Conservation (phyloP, 2,797 vertebrate genomes). For the Leucoraja ocellata region DNA sequence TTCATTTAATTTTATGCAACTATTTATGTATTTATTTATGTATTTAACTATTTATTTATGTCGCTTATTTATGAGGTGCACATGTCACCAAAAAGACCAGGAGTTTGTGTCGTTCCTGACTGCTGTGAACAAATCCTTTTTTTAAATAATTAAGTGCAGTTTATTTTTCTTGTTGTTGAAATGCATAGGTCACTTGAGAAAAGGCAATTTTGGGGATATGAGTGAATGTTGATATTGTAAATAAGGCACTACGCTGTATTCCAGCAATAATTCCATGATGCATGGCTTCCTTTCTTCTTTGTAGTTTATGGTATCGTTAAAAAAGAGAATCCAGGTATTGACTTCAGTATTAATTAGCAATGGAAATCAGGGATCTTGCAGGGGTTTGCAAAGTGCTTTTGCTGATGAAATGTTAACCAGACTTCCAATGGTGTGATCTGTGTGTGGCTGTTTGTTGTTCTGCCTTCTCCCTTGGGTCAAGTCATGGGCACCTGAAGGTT, state of each 20-base stretch:
- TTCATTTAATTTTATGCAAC: constrained; percentile 51
- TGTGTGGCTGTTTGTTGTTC: constrained; percentile 6
- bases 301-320: constrained; percentile 27
- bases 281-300: constrained; percentile 59
- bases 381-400: not conserved
- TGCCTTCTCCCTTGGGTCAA: not conserved
- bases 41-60: constrained; percentile 49
- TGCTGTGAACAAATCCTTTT: not conserved
- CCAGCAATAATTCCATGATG: constrained; percentile 98
- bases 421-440: not conserved
- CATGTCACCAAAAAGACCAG: not conserved
- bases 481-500: not conserved
- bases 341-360: constrained; percentile 67
- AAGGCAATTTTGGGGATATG: constrained; percentile 18
- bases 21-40: constrained; percentile 66
- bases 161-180: not conserved
- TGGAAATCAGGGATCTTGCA: constrained; percentile 62
- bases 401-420: not conserved
- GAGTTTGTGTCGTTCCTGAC: not conserved
- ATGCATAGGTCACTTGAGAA: constrained; percentile 31
- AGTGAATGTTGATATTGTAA: constrained; percentile 63
- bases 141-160: not conserved
- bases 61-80: constrained; percentile 54
- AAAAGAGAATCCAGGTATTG: constrained; percentile 26
- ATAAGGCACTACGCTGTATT: constrained; percentile 70